These are phyloP conservation scores for Neomorphus geoffroyi DNA, from an alignment of 2,797 vertebrate genomes.

Conservation along the genomic window DNA sequence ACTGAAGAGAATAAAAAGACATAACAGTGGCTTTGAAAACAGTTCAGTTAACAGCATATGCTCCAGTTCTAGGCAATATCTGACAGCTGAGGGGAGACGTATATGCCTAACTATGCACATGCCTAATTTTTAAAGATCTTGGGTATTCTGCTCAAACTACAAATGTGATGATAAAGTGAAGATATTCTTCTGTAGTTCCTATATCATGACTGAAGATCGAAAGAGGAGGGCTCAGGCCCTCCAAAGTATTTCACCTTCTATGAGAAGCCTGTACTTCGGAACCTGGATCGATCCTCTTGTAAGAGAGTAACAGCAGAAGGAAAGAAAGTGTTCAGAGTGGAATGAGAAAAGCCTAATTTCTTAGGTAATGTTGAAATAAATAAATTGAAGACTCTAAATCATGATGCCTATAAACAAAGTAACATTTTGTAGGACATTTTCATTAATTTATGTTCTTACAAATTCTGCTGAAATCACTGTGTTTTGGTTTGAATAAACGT, in stretches of 20 bases:
- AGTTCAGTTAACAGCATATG: background rate
- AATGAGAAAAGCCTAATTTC: background rate
- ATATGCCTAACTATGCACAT: background rate
- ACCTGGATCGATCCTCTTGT: background rate
- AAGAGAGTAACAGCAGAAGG: background rate
- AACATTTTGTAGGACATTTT: background rate
- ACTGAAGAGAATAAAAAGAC: background rate
- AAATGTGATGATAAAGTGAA: background rate
- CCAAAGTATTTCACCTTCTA: background rate
- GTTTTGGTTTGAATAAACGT: background rate
- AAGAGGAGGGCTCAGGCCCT: background rate
- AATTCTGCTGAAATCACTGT: background rate
- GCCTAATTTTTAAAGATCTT: background rate
- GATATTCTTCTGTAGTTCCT: background rate
- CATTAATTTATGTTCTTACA: background rate
- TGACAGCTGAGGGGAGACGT: background rate
- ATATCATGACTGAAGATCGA: background rate
- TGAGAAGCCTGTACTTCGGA: background rate
- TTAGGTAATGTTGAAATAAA: background rate
- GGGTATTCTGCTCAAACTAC: background rate
- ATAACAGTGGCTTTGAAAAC: background rate
- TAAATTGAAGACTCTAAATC: background rate
- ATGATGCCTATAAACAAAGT: background rate
- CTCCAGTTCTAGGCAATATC: background rate
- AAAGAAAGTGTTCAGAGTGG: background rate